A percentile compares a stretch with the other conserved stretches of the same genome.
These are phyloP conservation scores for Diglossa cyanea DNA, from an alignment of 2,797 vertebrate genomes.

Conservation along the genomic window DNA sequence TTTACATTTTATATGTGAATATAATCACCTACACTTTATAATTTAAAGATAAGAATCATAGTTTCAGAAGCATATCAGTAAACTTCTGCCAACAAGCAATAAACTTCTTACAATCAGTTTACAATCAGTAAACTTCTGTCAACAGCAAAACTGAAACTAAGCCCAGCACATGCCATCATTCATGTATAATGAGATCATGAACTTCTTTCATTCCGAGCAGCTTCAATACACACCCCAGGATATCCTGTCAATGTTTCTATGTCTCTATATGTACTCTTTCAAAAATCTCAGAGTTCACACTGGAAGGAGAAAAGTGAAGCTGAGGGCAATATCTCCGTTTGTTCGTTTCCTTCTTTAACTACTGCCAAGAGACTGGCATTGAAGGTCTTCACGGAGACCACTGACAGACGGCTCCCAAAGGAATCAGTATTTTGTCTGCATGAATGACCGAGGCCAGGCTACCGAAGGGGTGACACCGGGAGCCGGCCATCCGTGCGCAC, in stretches of 20 bases:
- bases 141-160: not conserved
- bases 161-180: not conserved
- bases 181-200: not conserved
- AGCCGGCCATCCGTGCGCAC: not conserved
- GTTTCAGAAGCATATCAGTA: not conserved
- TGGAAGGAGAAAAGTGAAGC: not conserved
- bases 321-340: not conserved
- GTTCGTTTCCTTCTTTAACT: not conserved
- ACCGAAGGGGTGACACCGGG: too few relatives aligned
- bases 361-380: not conserved
- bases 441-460: not conserved
- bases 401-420: accelerated
- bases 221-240: not conserved
- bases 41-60: not conserved
- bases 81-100: not conserved
- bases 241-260: not conserved
- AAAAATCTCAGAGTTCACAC: not conserved
- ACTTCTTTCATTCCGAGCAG: not conserved
- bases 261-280: accelerated
- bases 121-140: not conserved
- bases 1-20: not conserved
- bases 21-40: not conserved
- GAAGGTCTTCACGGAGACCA: not conserved
- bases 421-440: not conserved
- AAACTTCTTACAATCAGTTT: not conserved